Percentiles rank a stretch among this genome's conserved stretches.
Evolutionary conservation across 2,113 vertebrate species (phyloP).

Genomic region (Arizona elegans): DNA sequence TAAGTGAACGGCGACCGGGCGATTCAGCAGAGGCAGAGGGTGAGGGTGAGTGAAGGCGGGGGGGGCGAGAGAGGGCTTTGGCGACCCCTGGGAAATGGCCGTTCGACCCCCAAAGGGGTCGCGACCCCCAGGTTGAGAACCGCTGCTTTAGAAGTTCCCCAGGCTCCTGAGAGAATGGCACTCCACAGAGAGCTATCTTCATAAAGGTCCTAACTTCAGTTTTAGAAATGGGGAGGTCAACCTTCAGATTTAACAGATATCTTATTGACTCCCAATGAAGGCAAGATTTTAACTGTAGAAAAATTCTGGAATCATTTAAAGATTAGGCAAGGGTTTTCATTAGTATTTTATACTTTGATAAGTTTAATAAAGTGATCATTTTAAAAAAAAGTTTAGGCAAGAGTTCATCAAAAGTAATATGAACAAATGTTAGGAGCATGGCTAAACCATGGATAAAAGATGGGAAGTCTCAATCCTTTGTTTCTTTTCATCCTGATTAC

Average conservation of each 20-base stretch:
- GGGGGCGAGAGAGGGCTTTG: no score
- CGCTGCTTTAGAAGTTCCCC: no score
- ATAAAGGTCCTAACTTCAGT: background rate
- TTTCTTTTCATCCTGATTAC: background rate
- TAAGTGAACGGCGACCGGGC: no score
- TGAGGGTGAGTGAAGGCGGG: no score
- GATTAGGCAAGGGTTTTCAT: background rate
- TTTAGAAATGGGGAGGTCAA: background rate
- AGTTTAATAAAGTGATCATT: background rate
- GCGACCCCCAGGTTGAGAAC: no score
- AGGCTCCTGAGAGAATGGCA: background rate
- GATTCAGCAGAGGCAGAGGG: no score
- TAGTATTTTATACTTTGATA: background rate
- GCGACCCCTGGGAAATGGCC: no score
- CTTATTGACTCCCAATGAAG: background rate
- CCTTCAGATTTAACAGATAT: background rate
- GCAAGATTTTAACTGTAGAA: background rate
- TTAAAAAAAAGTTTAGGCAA: background rate
- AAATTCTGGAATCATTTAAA: background rate
- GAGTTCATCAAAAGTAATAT: background rate
- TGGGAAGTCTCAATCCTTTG: background rate
- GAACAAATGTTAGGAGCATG: background rate
- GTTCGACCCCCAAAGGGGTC: no score
- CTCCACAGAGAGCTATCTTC: background rate
- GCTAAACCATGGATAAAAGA: background rate